Evolutionary conservation across 2,113 vertebrate species (phyloP).

Genomic region (Callaeas wilsoni): DNA sequence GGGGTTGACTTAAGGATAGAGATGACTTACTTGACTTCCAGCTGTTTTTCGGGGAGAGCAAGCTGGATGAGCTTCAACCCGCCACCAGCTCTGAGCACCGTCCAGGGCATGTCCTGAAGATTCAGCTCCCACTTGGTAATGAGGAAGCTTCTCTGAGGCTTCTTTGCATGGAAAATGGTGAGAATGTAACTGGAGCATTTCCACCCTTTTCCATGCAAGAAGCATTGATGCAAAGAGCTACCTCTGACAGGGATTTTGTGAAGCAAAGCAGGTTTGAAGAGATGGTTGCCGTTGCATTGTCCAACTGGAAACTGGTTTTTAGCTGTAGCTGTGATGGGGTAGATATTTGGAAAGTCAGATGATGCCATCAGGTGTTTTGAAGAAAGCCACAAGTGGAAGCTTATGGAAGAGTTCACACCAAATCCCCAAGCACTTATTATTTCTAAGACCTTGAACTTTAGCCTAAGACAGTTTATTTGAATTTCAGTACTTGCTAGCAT

Average conservation of each 20-base stretch:
- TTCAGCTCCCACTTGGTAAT: background rate
- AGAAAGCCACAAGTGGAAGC: background rate
- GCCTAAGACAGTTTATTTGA: background rate
- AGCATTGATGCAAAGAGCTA: background rate
- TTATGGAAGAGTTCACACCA: background rate
- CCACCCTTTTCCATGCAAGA: background rate
- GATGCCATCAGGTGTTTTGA: background rate
- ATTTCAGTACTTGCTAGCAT: background rate
- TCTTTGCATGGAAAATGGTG: background rate
- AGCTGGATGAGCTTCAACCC: background rate
- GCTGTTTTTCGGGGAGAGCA: rapidly evolving
- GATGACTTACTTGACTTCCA: background rate
- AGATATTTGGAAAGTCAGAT: background rate
- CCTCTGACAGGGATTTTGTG: background rate
- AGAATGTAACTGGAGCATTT: background rate
- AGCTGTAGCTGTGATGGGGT: background rate
- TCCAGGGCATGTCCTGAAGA: background rate
- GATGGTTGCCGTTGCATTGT: background rate
- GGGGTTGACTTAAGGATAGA: background rate
- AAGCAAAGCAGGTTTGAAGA: background rate
- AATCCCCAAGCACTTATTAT: background rate
- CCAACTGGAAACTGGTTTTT: background rate
- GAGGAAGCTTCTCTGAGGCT: background rate
- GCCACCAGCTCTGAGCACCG: background rate
- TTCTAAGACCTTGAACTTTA: background rate